phyloP scores from a whole-genome alignment of 92 coral and sea anemone species.

The Zoanthus sansibaricus region DNA sequence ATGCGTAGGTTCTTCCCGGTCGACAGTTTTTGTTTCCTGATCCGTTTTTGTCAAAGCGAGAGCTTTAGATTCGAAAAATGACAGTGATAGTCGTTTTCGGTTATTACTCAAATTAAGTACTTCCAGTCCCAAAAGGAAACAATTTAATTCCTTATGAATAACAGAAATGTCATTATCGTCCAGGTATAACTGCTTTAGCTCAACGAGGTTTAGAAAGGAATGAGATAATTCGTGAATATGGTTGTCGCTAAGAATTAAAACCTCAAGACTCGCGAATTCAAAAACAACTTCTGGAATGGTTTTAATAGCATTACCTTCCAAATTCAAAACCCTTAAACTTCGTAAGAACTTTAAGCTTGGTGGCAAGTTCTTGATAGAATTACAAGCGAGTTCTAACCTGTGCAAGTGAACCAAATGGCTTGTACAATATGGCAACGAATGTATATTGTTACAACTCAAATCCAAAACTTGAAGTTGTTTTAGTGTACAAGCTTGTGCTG shows the following conservation, averaged over 20 bases:
- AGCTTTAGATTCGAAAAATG: neutral
- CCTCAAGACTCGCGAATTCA: conserved; percentile 64
- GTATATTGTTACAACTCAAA: conserved; percentile 71
- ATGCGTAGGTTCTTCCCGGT: conserved; percentile 3
- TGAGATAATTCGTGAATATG: conserved; percentile 59
- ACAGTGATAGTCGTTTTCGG: conserved; percentile 29
- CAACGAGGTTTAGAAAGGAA: conserved; percentile 46
- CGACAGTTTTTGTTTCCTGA: conserved; percentile 17
- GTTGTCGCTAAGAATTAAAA: conserved; percentile 84
- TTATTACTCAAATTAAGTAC: conserved; percentile 73
- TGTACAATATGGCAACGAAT: conserved; percentile 73
- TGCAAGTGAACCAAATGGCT: conserved; percentile 73
- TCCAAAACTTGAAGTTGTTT: conserved; percentile 78
- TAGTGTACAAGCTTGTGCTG: conserved; percentile 86
- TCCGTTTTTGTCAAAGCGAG: neutral
- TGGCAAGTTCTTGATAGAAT: conserved; percentile 66
- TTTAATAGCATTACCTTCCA: conserved; percentile 72
- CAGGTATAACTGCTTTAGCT: conserved; percentile 64
- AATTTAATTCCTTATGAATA: conserved; percentile 58
- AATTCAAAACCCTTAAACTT: conserved; percentile 62
- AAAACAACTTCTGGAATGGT: conserved; percentile 70
- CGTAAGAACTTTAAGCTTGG: conserved; percentile 69
- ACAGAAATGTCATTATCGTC: conserved; percentile 76
- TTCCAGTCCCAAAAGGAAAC: conserved; percentile 62
- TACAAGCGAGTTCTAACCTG: conserved; percentile 67